A percentile compares a stretch with the other conserved stretches of the same genome.
Conservation (phyloP, 2,113 vertebrate genomes). For the Paraplagusia blochii region DNA sequence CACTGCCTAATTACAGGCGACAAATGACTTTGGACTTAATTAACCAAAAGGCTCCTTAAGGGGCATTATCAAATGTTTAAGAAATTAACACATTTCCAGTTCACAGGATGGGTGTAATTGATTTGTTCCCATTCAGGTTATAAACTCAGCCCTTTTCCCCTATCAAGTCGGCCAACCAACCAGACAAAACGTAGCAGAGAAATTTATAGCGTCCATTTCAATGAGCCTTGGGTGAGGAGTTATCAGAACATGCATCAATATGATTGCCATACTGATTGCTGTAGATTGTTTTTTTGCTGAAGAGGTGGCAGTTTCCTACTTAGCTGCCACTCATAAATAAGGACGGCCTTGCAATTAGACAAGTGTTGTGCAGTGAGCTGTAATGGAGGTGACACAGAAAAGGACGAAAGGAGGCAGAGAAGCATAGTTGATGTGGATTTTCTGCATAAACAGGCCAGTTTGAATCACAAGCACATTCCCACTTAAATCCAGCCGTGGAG, state of each 20-base stretch:
- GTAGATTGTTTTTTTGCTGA: conserved; percentile 53
- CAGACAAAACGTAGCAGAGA: conserved; percentile 36
- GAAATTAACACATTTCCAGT: conserved; percentile 72
- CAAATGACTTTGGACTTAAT: conserved; percentile 71
- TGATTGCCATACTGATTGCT: conserved; percentile 45
- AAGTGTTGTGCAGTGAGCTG: conserved; percentile 25
- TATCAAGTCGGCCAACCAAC: conserved; percentile 58
- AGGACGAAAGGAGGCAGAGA: conserved; percentile 37
- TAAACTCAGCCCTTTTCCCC: conserved; percentile 45
- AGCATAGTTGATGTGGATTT: conserved; percentile 50
- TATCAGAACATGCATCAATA: conserved; percentile 39
- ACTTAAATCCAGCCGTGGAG: conserved; percentile 36
- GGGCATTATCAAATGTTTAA: conserved; percentile 72
- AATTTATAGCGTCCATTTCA: conserved; percentile 45
- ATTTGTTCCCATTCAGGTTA: conserved; percentile 70
- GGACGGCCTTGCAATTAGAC: conserved; percentile 49
- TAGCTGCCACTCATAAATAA: conserved; percentile 53
- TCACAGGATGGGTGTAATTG: conserved; percentile 72
- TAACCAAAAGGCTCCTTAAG: conserved; percentile 70
- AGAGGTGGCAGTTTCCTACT: conserved; percentile 55
- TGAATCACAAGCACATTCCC: conserved; percentile 44
- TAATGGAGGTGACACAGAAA: conserved; percentile 42
- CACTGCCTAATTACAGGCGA: conserved; percentile 72
- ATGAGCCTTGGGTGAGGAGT: conserved; percentile 19
- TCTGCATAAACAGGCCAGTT: conserved; percentile 49